Base-by-base conservation (phyloP, 2,888 invertebrate species). In the Caradrina kadenii region DNA sequence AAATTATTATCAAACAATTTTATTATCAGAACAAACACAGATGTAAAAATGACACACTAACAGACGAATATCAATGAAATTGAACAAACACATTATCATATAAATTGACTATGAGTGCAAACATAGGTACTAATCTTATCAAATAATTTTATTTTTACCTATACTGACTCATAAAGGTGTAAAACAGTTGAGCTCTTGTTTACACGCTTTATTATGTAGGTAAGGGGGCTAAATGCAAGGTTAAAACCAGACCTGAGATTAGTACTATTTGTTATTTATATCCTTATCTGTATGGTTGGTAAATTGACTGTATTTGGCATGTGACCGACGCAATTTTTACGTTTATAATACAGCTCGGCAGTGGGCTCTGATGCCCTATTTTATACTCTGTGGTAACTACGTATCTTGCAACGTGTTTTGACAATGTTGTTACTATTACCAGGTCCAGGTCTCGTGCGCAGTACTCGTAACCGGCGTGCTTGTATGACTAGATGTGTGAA, bases 61-160 rank as follows among this genome's bases (percentile, higher is more conserved):
- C 45, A 22, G 35, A 55, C 22, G 19, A 31, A 35, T 17, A 45
- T 45, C 42, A 55, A 35, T 61, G 49, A 68, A 68, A 60, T 67
- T 60, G 42, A 49, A 69, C 48, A 39, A 50, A 63, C 63, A 48
- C 35, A 55, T 55, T 74, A 68, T 68, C 52, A 53, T 45, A 26
- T 55, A 52, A 45, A 53, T 70, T 62, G 42, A 62, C 45, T 58
- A 22, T n/a, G 42, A 54, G 56, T 78, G 48, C 50, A 58, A 62
- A 76, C 69, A 50, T 54, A 17, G 17, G 45, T 45, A 50, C n/a
- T 48, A 70, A 77, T 79, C 75, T 75, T 77, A 75, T 70, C 79
- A 70, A 65, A 62, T 55, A 60, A 56, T 63, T 69, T 71, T 55
- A 61, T 45, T 45, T 45, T 45, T 45, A 45, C 45, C 45, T 45